Percentiles rank a stretch among this genome's conserved stretches.
Conservation (phyloP, 2,797 vertebrate genomes). For the Falco concolor region DNA sequence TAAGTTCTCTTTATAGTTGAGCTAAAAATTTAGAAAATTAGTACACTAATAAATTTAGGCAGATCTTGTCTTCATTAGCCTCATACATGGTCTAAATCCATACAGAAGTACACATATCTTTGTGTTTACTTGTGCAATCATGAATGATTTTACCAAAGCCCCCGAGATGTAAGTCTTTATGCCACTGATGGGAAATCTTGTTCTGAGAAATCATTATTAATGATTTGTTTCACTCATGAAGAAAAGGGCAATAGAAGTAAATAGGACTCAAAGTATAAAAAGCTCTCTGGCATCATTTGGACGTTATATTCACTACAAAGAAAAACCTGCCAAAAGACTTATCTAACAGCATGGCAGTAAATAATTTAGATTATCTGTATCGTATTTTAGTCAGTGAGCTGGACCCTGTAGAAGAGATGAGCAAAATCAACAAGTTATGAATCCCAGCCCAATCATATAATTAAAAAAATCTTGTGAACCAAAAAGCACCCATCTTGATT, state of each 20-base stretch:
- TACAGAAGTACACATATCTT: not conserved
- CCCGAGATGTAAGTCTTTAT: not conserved
- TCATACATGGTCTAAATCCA: not conserved
- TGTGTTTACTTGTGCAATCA: not conserved
- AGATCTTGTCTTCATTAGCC: not conserved
- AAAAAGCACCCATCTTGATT: not conserved
- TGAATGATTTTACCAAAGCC: not conserved
- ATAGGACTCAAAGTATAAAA: not conserved
- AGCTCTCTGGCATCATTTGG: not conserved
- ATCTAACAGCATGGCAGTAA: not conserved
- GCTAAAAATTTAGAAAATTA: not conserved
- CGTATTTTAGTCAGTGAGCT: not conserved
- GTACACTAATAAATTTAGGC: not conserved
- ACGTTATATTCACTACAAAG: not conserved
- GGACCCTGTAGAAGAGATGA: not conserved
- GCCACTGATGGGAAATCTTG: not conserved
- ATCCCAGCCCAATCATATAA: not conserved
- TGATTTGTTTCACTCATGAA: conserved; percentile 8
- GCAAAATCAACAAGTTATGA: not conserved
- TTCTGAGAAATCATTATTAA: not conserved
- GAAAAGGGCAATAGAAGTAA: not conserved
- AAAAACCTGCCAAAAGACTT: not conserved
- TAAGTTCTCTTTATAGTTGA: not conserved
- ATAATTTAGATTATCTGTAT: not conserved
- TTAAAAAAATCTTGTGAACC: not conserved